A percentile compares a stretch with the other conserved stretches of the same genome.
Evolutionary conservation across 2,888 invertebrate species (phyloP).

Genomic region (Lymantria monacha): DNA sequence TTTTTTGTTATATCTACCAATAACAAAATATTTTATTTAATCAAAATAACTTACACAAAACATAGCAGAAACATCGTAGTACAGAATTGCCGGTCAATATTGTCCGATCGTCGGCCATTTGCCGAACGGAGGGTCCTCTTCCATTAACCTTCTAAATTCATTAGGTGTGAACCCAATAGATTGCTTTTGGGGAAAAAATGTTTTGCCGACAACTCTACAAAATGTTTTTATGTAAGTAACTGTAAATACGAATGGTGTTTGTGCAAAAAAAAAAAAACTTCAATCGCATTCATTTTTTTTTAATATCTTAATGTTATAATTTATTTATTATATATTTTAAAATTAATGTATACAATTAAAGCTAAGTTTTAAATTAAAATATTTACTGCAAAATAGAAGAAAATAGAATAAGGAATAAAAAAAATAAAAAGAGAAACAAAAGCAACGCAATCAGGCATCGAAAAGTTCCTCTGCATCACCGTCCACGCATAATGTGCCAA

Average conservation of each 20-base stretch:
- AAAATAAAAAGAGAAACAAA: too few species aligned
- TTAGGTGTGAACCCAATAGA: constrained; percentile 41
- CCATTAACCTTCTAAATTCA: constrained; percentile 54
- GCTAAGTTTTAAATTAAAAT: too few species aligned
- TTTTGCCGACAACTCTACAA: constrained; percentile 27
- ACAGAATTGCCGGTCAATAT: constrained; percentile 24
- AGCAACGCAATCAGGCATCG: too few species aligned
- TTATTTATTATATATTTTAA: too few species aligned
- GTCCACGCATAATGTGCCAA: too few species aligned
- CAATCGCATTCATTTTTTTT: too few species aligned
- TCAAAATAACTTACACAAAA: constrained; percentile 16
- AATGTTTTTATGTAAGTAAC: constrained; percentile 9
- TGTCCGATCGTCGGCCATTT: constrained; percentile 23
- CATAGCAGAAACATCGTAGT: constrained; percentile 15
- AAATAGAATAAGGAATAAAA: too few species aligned
- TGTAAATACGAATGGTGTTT: not conserved
- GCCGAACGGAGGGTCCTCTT: constrained; percentile 22
- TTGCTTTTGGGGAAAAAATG: constrained; percentile 53
- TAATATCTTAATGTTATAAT: too few species aligned
- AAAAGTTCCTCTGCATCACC: too few species aligned
- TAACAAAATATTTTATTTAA: constrained; percentile 2
- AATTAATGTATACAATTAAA: too few species aligned
- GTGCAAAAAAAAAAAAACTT: not conserved
- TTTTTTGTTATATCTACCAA: too few species aligned
- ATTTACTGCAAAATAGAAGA: too few species aligned